Conservation (phyloP, 2,797 vertebrate species). For the Tenualosa thibaudeaui region DNA sequence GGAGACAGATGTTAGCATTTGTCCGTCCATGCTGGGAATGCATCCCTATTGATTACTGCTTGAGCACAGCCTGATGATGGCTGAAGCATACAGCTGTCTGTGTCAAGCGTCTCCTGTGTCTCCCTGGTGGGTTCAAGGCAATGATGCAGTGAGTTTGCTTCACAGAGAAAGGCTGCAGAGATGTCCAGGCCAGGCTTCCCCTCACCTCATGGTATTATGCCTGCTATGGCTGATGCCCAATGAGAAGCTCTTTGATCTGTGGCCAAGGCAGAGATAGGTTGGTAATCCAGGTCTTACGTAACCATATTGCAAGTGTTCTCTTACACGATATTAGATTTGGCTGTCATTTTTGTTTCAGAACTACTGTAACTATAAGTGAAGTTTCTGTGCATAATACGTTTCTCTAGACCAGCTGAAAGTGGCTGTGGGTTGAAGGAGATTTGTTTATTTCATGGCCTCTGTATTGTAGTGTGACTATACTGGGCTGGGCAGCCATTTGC, state of each 20-base stretch:
- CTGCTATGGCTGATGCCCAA: background rate
- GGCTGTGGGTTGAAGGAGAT: background rate
- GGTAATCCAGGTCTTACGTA: background rate
- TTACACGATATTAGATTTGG: background rate
- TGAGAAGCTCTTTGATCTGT: background rate
- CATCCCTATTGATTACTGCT: background rate
- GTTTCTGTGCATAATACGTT: background rate
- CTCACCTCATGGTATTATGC: background rate
- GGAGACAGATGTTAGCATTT: background rate
- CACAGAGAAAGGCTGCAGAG: background rate
- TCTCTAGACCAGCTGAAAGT: background rate
- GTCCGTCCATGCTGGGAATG: background rate
- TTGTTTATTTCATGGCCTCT: background rate
- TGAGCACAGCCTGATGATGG: background rate
- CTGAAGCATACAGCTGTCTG: background rate
- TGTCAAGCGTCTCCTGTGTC: background rate
- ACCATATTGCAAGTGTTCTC: slow-evolving; percentile 4
- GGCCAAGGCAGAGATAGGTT: background rate
- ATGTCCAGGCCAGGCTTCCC: background rate
- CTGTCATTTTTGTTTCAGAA: background rate
- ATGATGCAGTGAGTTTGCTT: background rate
- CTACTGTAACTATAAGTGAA: background rate
- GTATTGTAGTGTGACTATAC: background rate
- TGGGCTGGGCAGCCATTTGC: background rate
- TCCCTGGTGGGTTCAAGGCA: background rate